phyloP scores from a whole-genome alignment of 2,113 vertebrate species.

The Pelecanus crispus region DNA sequence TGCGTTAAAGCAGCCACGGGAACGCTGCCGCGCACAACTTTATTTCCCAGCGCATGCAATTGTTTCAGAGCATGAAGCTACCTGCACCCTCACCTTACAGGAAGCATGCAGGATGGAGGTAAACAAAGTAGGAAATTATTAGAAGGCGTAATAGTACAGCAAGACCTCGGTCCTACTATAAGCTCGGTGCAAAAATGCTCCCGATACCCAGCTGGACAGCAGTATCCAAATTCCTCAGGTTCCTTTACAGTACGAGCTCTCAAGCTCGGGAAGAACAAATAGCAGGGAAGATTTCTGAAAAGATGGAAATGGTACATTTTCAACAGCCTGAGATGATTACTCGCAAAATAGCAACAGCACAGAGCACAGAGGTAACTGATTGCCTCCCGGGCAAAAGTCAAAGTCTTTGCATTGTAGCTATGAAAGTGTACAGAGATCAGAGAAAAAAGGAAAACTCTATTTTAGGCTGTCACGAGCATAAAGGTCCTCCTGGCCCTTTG shows the following conservation, averaged over 20 bases:
- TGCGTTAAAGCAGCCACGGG: fast-evolving
- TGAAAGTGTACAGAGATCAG: background rate
- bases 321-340: constrained; percentile 36
- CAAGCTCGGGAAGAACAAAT: constrained; percentile 23
- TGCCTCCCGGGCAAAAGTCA: constrained; percentile 31
- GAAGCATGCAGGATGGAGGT: background rate
- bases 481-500: constrained; percentile 11
- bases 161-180: background rate
- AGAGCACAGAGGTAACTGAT: constrained; percentile 13
- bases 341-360: constrained; percentile 9
- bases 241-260: background rate
- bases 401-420: background rate
- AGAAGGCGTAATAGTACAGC: background rate
- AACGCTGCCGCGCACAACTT: background rate
- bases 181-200: background rate
- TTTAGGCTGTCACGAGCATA: background rate
- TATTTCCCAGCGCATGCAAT: background rate
- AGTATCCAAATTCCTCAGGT: background rate
- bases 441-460: background rate
- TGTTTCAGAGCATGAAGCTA: background rate
- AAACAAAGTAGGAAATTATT: background rate
- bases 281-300: background rate
- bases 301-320: constrained; percentile 17
- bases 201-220: background rate
- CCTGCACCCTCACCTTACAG: background rate